These are phyloP conservation scores for Eristalinus sepulchralis DNA, from an alignment of 2,888 invertebrate species.

Conservation along the genomic window DNA sequence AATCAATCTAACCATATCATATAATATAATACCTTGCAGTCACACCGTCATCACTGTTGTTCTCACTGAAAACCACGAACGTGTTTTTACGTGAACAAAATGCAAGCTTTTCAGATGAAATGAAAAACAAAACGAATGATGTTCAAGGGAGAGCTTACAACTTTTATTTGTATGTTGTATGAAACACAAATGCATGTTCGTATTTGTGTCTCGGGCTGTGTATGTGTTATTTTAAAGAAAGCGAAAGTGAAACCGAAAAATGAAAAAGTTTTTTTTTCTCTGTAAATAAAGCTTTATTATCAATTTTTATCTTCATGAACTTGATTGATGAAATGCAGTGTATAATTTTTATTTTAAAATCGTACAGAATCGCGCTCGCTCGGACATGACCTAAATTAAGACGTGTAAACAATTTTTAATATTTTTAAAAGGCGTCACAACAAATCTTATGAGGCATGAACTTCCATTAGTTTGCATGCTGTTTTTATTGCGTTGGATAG, in stretches of 20 bases:
- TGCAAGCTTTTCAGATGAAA: conserved; percentile 58
- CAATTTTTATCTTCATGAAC: background rate
- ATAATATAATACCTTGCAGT: conserved; percentile 72
- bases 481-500: no score
- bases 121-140: conserved; percentile 44
- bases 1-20: conserved; percentile 68
- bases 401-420: background rate
- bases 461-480: no score
- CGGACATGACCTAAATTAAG: background rate
- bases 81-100: conserved; percentile 48
- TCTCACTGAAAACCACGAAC: conserved; percentile 58
- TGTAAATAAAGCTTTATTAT: conserved; percentile 67
- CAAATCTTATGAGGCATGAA: background rate
- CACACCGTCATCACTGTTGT: conserved; percentile 65
- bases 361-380: background rate
- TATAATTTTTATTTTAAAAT: background rate
- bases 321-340: background rate
- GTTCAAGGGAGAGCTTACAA: conserved; percentile 24
- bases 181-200: conserved; percentile 16
- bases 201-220: background rate
- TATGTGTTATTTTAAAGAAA: conserved; percentile 73
- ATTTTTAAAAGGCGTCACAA: background rate
- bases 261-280: conserved; percentile 34
- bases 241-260: conserved; percentile 79
- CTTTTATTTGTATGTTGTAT: conserved; percentile 20